Percentiles rank a stretch among this genome's conserved stretches.
phyloP scores from a whole-genome alignment of 2,888 invertebrate species.

The Thecophora atra region DNA sequence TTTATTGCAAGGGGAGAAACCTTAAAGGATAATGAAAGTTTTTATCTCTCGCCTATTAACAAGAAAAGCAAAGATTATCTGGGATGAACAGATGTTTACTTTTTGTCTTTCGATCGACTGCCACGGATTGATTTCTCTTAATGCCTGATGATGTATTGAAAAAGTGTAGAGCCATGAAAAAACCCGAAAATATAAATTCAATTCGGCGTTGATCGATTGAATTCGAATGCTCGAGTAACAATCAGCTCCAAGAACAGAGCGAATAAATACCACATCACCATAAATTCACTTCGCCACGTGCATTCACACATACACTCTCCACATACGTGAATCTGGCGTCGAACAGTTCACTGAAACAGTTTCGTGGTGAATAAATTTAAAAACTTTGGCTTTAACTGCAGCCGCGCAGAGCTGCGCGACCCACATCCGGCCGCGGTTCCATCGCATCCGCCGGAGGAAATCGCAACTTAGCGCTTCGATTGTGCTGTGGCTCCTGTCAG shows the following conservation, averaged over 20 bases:
- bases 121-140: no score
- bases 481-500: neutral
- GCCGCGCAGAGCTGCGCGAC: neutral
- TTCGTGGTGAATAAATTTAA: slow-evolving; percentile 32
- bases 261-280: neutral
- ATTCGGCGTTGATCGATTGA: no score
- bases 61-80: no score
- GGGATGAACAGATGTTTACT: no score
- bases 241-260: neutral
- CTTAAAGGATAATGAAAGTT: no score
- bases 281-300: neutral
- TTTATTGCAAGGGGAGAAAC: no score
- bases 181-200: no score
- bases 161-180: neutral
- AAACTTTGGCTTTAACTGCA: slow-evolving; percentile 28
- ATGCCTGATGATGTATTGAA: neutral
- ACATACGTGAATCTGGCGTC: neutral
- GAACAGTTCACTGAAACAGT: slow-evolving; percentile 29
- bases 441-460: slow-evolving; percentile 38
- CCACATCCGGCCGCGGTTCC: neutral
- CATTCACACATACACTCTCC: neutral
- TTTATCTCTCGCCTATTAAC: no score
- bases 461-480: slow-evolving; percentile 41
- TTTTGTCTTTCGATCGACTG: no score
- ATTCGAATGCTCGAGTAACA: neutral